These are phyloP conservation scores for Misgurnus anguillicaudatus DNA, from an alignment of 2,113 vertebrate species.

Conservation along the genomic window DNA sequence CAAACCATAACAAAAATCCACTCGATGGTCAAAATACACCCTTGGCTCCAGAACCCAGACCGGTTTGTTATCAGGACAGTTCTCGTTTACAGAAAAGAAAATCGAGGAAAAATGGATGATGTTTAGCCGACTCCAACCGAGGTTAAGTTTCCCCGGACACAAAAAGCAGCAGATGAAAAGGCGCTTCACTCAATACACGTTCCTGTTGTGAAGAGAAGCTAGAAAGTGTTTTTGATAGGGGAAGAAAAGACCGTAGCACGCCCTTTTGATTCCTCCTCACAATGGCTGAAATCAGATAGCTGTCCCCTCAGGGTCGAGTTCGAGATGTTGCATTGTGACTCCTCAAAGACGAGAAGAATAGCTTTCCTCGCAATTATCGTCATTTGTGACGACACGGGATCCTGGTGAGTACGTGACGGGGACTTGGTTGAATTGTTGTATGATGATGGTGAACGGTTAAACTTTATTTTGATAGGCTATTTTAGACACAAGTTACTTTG, in stretches of 20 bases:
- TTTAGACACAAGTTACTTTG: too few species aligned
- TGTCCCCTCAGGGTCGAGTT: constrained; percentile 48
- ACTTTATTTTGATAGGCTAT: too few species aligned
- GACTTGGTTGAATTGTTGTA: neutral
- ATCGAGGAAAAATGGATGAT: neutral
- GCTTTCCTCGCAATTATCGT: constrained; percentile 57
- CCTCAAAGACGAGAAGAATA: constrained; percentile 58
- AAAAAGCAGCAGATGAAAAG: constrained; percentile 42
- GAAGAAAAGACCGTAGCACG: constrained; percentile 73
- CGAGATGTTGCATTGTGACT: constrained; percentile 64
- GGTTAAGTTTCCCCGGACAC: constrained; percentile 51
- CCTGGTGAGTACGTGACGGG: neutral
- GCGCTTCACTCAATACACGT: constrained; percentile 61
- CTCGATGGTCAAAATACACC: neutral
- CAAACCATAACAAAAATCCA: constrained; percentile 41
- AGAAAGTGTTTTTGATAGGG: constrained; percentile 71
- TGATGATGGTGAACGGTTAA: neutral
- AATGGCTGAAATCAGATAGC: constrained; percentile 72
- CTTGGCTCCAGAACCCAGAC: neutral
- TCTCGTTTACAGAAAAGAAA: constrained; percentile 29
- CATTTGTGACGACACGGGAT: neutral
- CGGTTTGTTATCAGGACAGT: constrained; percentile 11
- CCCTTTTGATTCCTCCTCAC: constrained; percentile 70
- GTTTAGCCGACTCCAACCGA: constrained; percentile 47
- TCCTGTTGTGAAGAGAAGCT: constrained; percentile 63